Conservation (phyloP, 2,888 invertebrate genomes). For the Hetaerina titia region DNA sequence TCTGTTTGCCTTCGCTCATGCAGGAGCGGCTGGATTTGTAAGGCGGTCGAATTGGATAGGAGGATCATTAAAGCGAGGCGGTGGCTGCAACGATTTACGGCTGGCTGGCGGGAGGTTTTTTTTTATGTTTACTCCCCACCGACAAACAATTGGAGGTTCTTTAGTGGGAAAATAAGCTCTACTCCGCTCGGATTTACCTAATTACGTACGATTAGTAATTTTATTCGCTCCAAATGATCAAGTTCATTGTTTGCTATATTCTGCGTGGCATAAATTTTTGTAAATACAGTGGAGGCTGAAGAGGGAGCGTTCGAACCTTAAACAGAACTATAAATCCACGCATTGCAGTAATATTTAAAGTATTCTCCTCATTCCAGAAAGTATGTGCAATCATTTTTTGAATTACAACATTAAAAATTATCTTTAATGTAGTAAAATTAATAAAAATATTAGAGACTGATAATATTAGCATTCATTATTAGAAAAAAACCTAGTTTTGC, state of each 20-base stretch:
- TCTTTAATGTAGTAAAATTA: too few species aligned
- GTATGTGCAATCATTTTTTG: too few species aligned
- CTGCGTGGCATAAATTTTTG: not conserved
- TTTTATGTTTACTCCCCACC: constrained; percentile 10
- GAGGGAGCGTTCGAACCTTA: too few species aligned
- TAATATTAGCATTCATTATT: too few species aligned
- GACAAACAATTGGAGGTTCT: constrained; percentile 2
- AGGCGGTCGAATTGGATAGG: not conserved
- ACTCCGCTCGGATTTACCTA: not conserved
- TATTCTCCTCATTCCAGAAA: too few species aligned
- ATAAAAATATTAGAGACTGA: too few species aligned
- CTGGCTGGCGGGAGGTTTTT: not conserved
- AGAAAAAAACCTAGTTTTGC: too few species aligned
- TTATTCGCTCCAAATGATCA: not conserved
- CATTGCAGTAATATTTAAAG: too few species aligned
- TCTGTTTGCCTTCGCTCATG: constrained; percentile 13
- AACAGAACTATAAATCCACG: too few species aligned
- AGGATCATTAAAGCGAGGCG: constrained; percentile 7
- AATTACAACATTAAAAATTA: too few species aligned
- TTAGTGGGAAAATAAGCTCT: not conserved
- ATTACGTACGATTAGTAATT: not conserved
- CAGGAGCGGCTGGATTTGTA: not conserved
- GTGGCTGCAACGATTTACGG: constrained; percentile 6
- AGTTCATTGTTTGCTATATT: not conserved
- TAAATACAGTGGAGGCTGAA: not conserved